Evolutionary conservation across 2,113 vertebrate species (phyloP).

Genomic region (Mesocricetus auratus): DNA sequence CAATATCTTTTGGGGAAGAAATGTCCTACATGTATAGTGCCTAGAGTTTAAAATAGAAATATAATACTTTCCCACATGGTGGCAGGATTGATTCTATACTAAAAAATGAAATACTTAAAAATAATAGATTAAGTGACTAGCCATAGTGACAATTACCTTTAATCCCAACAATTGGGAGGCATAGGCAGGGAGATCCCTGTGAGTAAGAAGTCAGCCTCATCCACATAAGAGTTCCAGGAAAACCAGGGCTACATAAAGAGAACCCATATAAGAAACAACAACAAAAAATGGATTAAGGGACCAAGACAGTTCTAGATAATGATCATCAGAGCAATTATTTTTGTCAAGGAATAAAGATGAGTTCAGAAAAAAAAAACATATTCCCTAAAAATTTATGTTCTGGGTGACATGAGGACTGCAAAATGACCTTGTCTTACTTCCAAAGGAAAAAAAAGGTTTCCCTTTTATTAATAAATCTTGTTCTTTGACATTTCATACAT

Average conservation of each 20-base stretch:
- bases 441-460: conserved; percentile 37
- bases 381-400: background rate
- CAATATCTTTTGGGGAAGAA: background rate
- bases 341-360: background rate
- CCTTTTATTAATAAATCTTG: background rate
- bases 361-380: conserved; percentile 32
- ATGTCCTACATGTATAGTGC: background rate
- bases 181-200: background rate
- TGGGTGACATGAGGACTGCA: background rate
- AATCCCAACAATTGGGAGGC: background rate
- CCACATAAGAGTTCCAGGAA: background rate
- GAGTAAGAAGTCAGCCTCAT: background rate
- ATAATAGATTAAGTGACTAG: background rate
- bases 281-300: background rate
- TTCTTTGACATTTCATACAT: background rate
- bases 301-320: background rate
- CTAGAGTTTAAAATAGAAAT: background rate
- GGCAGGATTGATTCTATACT: background rate
- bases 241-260: background rate
- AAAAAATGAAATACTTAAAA: conserved; percentile 2
- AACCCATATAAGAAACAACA: background rate
- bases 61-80: conserved; percentile 1
- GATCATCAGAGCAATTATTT: conserved; percentile 14
- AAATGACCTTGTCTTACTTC: conserved; percentile 29
- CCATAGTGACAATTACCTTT: background rate